Conservation (phyloP, 2,797 vertebrate genomes). For the Eptatretus atami region DNA sequence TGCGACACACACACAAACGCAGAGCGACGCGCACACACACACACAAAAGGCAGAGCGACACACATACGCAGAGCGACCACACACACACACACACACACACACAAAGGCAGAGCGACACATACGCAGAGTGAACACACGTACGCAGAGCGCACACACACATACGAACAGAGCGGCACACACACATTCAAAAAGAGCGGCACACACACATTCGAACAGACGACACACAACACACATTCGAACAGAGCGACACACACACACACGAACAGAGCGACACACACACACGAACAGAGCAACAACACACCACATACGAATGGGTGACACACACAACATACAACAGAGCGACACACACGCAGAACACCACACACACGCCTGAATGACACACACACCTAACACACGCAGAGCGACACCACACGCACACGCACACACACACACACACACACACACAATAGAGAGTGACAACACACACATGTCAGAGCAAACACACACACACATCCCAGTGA, state of each 20-base stretch:
- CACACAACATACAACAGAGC: constrained; percentile 10
- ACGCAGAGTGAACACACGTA: constrained; percentile 13
- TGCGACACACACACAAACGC: no score
- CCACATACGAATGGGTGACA: no score
- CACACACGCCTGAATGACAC: no score
- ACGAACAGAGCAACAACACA: no score
- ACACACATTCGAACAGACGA: constrained; percentile 9
- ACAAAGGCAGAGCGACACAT: constrained; percentile 3
- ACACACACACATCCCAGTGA: constrained; percentile 7
- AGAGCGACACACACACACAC: constrained; percentile 11
- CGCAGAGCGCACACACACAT: constrained; percentile 10
- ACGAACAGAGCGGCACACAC: constrained; percentile 12
- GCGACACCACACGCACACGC: background rate
- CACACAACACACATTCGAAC: constrained; percentile 12
- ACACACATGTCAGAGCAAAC: background rate
- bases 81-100: no score
- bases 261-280: no score
- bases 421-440: no score
- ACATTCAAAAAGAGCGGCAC: constrained; percentile 11
- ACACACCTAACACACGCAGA: background rate
- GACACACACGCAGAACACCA: constrained; percentile 11
- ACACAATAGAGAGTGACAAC: no score
- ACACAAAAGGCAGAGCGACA: no score
- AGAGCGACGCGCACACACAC: no score
- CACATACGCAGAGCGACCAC: no score